Conservation (phyloP, 2,888 invertebrate genomes). For the Uropetala carovei region DNA sequence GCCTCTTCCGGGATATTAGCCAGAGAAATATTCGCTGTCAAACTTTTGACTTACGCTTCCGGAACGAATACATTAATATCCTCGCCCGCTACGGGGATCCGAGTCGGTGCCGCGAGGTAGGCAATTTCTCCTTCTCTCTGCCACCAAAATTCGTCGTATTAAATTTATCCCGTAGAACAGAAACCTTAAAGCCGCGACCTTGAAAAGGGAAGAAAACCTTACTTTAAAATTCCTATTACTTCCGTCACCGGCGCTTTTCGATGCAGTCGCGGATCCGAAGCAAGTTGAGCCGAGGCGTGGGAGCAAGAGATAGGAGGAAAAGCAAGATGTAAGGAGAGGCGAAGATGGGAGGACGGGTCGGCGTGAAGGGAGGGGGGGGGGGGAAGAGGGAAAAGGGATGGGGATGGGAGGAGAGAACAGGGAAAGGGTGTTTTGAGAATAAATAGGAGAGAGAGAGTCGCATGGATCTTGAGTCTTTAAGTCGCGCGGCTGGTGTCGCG, state of each 20-base stretch:
- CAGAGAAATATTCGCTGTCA: constrained; percentile 40
- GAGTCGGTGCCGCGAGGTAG: neutral
- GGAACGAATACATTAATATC: constrained; percentile 44
- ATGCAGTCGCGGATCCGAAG: neutral
- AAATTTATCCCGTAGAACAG: constrained; percentile 20
- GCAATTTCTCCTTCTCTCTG: neutral
- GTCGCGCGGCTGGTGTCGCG: constrained; percentile 27
- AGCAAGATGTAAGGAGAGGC: neutral
- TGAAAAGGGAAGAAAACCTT: constrained; percentile 37
- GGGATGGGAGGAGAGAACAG: neutral
- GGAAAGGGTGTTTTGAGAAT: constrained; percentile 43
- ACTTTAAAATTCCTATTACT: constrained; percentile 54
- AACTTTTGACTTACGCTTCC: constrained; percentile 32
- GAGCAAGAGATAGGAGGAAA: neutral
- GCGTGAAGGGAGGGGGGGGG: neutral
- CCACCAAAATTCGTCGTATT: constrained; percentile 33
- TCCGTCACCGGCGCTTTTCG: constrained; percentile 12
- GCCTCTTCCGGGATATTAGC: constrained; percentile 19
- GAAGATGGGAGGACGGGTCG: neutral
- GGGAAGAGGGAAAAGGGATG: too few species aligned
- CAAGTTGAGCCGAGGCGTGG: neutral
- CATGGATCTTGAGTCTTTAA: constrained; percentile 21
- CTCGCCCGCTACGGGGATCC: neutral
- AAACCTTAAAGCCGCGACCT: constrained; percentile 45
- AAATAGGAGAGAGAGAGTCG: constrained; percentile 41